Evolutionary conservation across 1,140 invertebrate species (phyloP), one percentile per base, ranked within the genome.

Genomic region (Agrilus planipennis): DNA sequence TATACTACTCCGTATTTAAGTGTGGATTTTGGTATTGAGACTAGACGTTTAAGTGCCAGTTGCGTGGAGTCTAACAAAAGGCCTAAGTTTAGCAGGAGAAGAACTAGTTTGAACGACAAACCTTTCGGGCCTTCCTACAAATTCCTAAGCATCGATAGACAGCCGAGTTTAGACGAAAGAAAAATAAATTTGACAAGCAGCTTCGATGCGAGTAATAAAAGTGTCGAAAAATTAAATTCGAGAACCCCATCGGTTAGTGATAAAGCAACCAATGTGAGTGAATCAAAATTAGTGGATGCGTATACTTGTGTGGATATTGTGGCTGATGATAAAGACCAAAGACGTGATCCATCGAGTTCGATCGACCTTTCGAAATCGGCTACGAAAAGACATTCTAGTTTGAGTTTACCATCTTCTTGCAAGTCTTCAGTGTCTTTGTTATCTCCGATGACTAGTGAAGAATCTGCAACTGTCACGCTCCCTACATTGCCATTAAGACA

Each of bases 231-330:
- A 29, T 25, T 16, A 37, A 44, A 21, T 27, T 39, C 42, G 25
- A 19, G 31, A 36, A 43, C 20, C 31, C 49, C 10, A 17, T 45
- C 37, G 45, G 37, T 42, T 38, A 42, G 20, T 34, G 37, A 39
- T 35, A 46, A 44, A 51, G 22, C 43, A 44, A 12, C 46, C 49
- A 42, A 35, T 49, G 37, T 47, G 46, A n/a, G 11, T 46, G 27
- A 47, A 41, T 29, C 46, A 52, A 20, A 36, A 27, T 41, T 39
- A 42, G 12, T 39, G 41, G 23, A 44, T 11, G 31, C 47, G 15
- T 46, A 46, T 4, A 40, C 47, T 17, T 47, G 46, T 27, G 45
- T 34, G 25, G 37, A 38, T 31, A 45, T 42, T 27, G 32, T 45
- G 18, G 49, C 50, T 10, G 43, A 49, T 27, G 47, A 45, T n/a